Conservation (phyloP, 2,888 invertebrate species). For the Drosophila greeni region DNA sequence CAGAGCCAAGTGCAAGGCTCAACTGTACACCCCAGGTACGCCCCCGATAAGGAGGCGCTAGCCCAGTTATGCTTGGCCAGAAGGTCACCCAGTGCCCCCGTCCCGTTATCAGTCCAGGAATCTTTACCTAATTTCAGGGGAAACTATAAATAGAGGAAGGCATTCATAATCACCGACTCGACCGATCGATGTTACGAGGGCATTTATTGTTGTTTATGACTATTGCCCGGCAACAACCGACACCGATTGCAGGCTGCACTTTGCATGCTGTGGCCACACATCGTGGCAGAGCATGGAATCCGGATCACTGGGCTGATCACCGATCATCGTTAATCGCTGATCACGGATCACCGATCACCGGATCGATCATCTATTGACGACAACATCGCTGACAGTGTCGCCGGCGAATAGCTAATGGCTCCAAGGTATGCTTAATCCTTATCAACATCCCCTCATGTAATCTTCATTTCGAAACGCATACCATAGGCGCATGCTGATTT, state of each 20-base stretch:
- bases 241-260: slow-evolving; percentile 32
- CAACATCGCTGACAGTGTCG: slow-evolving; percentile 40
- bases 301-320: slow-evolving; percentile 39
- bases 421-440: slow-evolving; percentile 28
- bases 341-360: slow-evolving; percentile 24
- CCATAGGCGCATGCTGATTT: slow-evolving; percentile 24
- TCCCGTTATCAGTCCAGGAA: slow-evolving; percentile 22
- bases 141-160: slow-evolving; percentile 36
- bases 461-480: slow-evolving; percentile 34
- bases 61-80: slow-evolving; percentile 33
- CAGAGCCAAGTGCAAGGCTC: slow-evolving; percentile 34
- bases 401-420: slow-evolving; percentile 28
- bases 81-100: slow-evolving; percentile 32
- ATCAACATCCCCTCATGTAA: slow-evolving; percentile 37
- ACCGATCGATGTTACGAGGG: slow-evolving; percentile 38
- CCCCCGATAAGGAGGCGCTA: slow-evolving; percentile 32
- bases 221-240: slow-evolving; percentile 25
- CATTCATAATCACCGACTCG: slow-evolving; percentile 18
- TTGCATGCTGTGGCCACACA: slow-evolving; percentile 34
- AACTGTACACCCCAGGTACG: slow-evolving; percentile 24
- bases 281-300: slow-evolving; percentile 32
- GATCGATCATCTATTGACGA: slow-evolving; percentile 38
- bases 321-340: slow-evolving; percentile 11
- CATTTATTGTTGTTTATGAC: slow-evolving; percentile 32
- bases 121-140: slow-evolving; percentile 32